Evolutionary conservation across 2,888 invertebrate species (phyloP).

Genomic region (Alsophila aescularia): DNA sequence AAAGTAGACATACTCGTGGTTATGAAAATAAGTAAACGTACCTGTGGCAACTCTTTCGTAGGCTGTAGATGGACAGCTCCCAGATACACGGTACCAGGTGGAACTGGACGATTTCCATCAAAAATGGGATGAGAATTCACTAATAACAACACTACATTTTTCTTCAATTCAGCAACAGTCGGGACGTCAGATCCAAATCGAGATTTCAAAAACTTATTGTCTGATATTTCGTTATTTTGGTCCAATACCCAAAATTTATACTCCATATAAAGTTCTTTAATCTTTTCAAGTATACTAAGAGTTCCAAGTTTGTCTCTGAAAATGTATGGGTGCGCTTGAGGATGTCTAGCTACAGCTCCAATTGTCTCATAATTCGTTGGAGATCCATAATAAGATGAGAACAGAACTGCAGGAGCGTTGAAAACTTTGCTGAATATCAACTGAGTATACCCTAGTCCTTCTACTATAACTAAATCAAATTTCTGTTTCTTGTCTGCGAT

Average conservation of each 20-base stretch:
- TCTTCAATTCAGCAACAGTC: constrained; percentile 39
- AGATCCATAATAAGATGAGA: constrained; percentile 43
- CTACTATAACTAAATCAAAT: constrained; percentile 50
- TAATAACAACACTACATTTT: constrained; percentile 47
- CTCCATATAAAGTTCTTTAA: constrained; percentile 37
- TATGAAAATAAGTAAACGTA: constrained; percentile 24
- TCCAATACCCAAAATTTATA: constrained; percentile 28
- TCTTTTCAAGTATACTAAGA: constrained; percentile 34
- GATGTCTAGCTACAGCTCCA: constrained; percentile 45
- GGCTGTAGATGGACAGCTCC: constrained; percentile 48
- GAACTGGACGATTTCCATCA: constrained; percentile 49
- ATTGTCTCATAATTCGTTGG: constrained; percentile 36
- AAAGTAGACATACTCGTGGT: too few species aligned
- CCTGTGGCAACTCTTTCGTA: constrained; percentile 44
- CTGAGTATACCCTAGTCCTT: constrained; percentile 38
- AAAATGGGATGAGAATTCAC: constrained; percentile 46
- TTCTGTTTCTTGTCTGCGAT: constrained; percentile 42
- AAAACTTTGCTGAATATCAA: constrained; percentile 44
- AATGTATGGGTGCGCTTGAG: constrained; percentile 36
- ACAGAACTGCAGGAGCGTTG: constrained; percentile 43
- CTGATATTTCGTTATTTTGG: constrained; percentile 18
- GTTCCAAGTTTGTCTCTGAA: constrained; percentile 36
- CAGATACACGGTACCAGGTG: constrained; percentile 47
- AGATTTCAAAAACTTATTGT: constrained; percentile 39
- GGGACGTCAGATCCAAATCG: constrained; percentile 44